Evolutionary conservation across 2,797 vertebrate genomes (phyloP).

Genomic region (Mastacembelus armatus): DNA sequence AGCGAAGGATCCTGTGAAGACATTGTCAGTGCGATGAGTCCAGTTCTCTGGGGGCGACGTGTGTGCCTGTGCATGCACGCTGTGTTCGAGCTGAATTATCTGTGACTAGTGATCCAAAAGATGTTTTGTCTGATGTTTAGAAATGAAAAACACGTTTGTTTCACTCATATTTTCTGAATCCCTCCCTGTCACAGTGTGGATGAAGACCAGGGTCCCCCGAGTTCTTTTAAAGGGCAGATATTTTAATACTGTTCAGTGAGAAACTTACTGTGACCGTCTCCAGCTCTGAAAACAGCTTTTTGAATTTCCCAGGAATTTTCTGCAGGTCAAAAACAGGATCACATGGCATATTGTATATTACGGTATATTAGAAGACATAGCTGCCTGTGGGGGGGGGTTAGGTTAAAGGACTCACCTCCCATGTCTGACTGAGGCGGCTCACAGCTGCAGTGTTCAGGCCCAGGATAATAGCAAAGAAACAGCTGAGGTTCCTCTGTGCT

Average conservation of each 20-base stretch:
- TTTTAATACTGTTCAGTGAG: not conserved
- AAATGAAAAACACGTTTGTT: slow-evolving; percentile 31
- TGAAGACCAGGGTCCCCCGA: too few relatives aligned
- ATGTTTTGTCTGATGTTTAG: slow-evolving; percentile 26
- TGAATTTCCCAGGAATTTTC: slow-evolving; percentile 99
- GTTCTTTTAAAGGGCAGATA: too few relatives aligned
- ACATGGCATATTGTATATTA: not conserved
- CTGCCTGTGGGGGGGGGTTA: too few relatives aligned
- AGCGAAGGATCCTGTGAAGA: slow-evolving; percentile 93
- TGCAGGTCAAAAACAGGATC: slow-evolving; percentile 68
- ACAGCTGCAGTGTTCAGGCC: slow-evolving; percentile 96
- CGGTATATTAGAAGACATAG: too few relatives aligned
- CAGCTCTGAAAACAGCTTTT: slow-evolving; percentile 96
- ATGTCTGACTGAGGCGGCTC: slow-evolving; percentile 93
- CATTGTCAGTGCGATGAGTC: slow-evolving; percentile 68
- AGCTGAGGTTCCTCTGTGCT: slow-evolving; percentile 96
- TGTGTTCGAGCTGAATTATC: slow-evolving; percentile 31
- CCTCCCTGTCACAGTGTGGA: not conserved
- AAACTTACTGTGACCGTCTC: slow-evolving; percentile 95
- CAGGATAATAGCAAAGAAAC: slow-evolving; percentile 98
- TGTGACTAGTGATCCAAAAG: slow-evolving; percentile 30
- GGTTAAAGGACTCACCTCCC: too few relatives aligned
- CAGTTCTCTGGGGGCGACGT: slow-evolving; percentile 21
- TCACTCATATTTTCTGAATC: not conserved
- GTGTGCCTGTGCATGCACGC: slow-evolving; percentile 37